Evolutionary conservation across 2,888 invertebrate genomes (phyloP), one percentile per base, ranked within the genome.

Genomic region (Scaptomyza polygonia): DNA sequence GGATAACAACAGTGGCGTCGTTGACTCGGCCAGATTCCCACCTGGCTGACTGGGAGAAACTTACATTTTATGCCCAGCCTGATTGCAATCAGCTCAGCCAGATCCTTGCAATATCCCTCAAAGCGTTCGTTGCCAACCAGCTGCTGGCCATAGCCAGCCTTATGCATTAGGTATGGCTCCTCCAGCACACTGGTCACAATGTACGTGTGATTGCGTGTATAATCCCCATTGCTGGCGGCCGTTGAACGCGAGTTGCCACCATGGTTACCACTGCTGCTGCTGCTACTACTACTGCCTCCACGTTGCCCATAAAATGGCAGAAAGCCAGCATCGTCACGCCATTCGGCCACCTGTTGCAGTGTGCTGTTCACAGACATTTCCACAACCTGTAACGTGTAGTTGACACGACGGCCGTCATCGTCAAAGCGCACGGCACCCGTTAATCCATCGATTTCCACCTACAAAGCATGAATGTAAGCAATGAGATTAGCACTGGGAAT

Each of bases 281-380:
- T 55, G 2, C 16, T 39, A 7, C n/a, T n/a, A 36, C 36, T 55
- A 48, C 36, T 14, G 32, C 48, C 56, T 7, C 59, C 49, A 36
- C 64, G 64, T 27, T 62, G 72, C 5, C 83, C 67, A 12, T 79
- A 69, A 16, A 95, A 93, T 0, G 96, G 93, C 68, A 93, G 94
- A 73, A 97, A 94, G 8, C 97, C 97, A 40, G 93, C 93, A 71
- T 94, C 94, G 83, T 97, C 97, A 5, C 95, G 95, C 97, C 97
- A 97, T 88, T 96, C 95, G 7, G 96, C 97, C 27, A 97, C 96
- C 94, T 97, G 97, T 51, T 97, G 95, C 95, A 97, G 96, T 29
- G 97, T 96, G 89, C 97, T 97, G 88, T 97, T 97, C 59, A 97
- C 96, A 0, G 97, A 97, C 96, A 98, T 97, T 92, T 98, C 96